Evolutionary conservation across 2,113 vertebrate species (phyloP), one percentile per base, ranked within the genome.

Genomic region (Raja brachyura): DNA sequence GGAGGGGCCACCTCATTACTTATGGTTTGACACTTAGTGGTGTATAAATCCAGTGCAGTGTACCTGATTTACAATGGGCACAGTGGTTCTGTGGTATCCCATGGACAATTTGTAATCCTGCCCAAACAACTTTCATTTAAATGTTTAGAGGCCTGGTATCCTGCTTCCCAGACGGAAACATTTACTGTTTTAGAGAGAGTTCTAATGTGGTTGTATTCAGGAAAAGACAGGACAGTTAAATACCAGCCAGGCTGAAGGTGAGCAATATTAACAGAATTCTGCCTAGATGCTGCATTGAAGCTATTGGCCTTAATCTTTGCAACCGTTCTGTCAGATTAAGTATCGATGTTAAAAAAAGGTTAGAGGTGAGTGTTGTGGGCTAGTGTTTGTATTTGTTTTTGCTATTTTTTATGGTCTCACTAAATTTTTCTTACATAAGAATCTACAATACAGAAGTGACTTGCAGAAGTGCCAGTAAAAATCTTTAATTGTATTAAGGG

Each of bases 11-110:
- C 56, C 28, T 63, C 83, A 88, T 88, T 6, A 61, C 83, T 63
- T 88, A 88, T 31, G 59, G n/a, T 88, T 66, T 88, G 59, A 88
- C 59, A 88, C 83, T 31, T 59, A 63, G 83, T 88, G 83, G 13
- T 31, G 59, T 88, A n/a, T 88, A 88, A 88, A 63, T 88, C 59
- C n/a, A 88, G 28, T 63, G 59, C 83, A 88, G n/a, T 88, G 83
- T 88, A 63, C 28, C 83, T 88, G 83, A 59, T 88, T 88, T 88
- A 88, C n/a, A 88, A 88, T 63, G 59, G n/a, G 61, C 83, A 63
- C 83, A 66, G n/a, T 88, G 83, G 83, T 56, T 66, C 83, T 63
- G 56, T n/a, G 20, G 81, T 86, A 56, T 56, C 81, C 56, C 56
- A 86, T 59, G 25, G 81, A 86, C 81, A 61, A 54, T 86, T 86